phyloP scores from a whole-genome alignment of 2,113 vertebrate genomes.

The Hemiprocne comata region DNA sequence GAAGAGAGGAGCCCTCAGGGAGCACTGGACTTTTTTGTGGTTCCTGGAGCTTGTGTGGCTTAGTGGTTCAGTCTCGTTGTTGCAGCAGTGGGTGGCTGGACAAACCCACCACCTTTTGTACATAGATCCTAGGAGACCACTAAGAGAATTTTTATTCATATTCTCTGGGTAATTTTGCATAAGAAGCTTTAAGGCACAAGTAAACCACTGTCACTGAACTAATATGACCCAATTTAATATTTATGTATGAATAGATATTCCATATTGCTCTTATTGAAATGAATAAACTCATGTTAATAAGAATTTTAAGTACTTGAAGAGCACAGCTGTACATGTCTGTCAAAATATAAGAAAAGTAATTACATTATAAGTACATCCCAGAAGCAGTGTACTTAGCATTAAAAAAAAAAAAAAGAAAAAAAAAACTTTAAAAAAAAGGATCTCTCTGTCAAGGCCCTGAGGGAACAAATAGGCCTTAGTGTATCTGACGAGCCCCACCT shows the following conservation, averaged over 20 bases:
- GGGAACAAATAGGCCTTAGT: rapidly evolving
- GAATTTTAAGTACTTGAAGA: background rate
- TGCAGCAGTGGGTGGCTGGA: background rate
- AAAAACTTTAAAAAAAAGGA: rapidly evolving
- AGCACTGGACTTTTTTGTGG: background rate
- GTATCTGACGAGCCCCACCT: background rate
- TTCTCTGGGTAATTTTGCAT: background rate
- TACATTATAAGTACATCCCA: background rate
- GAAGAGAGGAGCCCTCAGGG: background rate
- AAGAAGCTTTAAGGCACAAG: background rate
- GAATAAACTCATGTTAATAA: background rate
- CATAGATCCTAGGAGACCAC: background rate
- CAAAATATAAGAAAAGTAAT: conserved; percentile 11
- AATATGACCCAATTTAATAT: conserved; percentile 9
- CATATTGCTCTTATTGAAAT: background rate
- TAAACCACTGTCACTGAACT: background rate
- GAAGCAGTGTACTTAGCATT: background rate
- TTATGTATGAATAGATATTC: conserved; percentile 23
- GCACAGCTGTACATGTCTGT: background rate
- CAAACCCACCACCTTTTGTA: background rate
- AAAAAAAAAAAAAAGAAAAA: background rate
- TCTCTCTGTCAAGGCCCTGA: background rate
- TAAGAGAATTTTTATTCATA: background rate
- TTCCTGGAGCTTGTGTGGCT: background rate
- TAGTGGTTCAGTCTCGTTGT: rapidly evolving